Conservation (phyloP, 1,140 invertebrate genomes). For the Tribolium castaneum region DNA sequence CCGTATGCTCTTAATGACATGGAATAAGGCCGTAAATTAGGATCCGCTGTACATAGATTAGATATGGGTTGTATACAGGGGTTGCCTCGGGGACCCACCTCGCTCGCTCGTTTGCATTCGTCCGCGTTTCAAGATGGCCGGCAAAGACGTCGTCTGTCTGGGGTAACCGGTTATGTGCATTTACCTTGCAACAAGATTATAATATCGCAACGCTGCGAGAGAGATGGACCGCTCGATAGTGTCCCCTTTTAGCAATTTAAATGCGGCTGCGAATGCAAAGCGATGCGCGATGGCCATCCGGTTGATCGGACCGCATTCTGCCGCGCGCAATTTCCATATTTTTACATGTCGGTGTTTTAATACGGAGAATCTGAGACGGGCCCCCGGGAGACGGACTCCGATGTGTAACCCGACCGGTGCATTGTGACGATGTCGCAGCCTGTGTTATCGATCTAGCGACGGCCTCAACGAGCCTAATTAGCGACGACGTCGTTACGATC, state of each 20-base stretch:
- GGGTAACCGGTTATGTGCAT: slow-evolving; percentile 62
- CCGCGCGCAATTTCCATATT: slow-evolving; percentile 62
- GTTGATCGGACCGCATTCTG: slow-evolving; percentile 58
- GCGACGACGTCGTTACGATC: slow-evolving; percentile 37
- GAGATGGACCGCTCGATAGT: slow-evolving; percentile 56
- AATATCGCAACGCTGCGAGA: slow-evolving; percentile 59
- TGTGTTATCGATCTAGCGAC: slow-evolving; percentile 54
- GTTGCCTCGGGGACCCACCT: slow-evolving; percentile 31
- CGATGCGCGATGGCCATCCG: slow-evolving; percentile 57
- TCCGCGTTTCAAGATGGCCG: slow-evolving; percentile 57
- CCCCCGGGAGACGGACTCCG: slow-evolving; percentile 44
- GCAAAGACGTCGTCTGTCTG: slow-evolving; percentile 54
- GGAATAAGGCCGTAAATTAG: slow-evolving; percentile 52
- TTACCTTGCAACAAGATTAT: slow-evolving; percentile 62
- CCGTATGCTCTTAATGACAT: slow-evolving; percentile 43
- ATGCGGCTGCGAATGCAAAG: slow-evolving; percentile 62
- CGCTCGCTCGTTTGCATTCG: slow-evolving; percentile 35
- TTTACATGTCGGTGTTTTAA: slow-evolving; percentile 61
- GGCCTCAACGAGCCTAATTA: slow-evolving; percentile 49
- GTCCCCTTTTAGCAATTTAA: slow-evolving; percentile 65
- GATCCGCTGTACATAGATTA: slow-evolving; percentile 53
- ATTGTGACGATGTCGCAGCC: slow-evolving; percentile 55
- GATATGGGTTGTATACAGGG: slow-evolving; percentile 35
- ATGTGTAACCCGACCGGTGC: slow-evolving; percentile 52
- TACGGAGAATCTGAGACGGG: slow-evolving; percentile 53